A percentile compares a stretch with the other conserved stretches of the same genome.
phyloP scores from a whole-genome alignment of 2,888 invertebrate species.

The Plebejus argus region DNA sequence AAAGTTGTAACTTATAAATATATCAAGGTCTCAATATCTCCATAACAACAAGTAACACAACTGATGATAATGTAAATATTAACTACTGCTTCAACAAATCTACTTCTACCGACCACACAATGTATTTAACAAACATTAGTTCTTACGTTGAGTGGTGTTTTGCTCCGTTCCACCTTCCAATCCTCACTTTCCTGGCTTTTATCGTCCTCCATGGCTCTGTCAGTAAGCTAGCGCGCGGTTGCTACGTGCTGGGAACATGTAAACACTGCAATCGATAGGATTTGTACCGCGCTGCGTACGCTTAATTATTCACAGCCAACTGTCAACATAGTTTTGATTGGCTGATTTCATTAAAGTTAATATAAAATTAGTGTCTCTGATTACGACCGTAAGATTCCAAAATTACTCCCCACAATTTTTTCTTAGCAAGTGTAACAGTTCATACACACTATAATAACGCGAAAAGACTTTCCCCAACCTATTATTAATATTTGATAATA shows the following conservation, averaged over 20 bases:
- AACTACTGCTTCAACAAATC: neutral
- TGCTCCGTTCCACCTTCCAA: conserved; percentile 86
- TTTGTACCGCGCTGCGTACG: conserved; percentile 14
- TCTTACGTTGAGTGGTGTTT: conserved; percentile 78
- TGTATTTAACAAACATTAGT: neutral
- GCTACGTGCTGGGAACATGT: conserved; percentile 52
- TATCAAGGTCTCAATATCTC: too few species aligned
- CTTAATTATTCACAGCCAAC: conserved; percentile 9
- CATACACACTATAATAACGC: too few species aligned
- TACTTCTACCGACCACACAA: neutral
- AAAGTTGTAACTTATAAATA: too few species aligned
- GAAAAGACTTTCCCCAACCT: too few species aligned
- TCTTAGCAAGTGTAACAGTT: too few species aligned
- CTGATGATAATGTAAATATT: neutral
- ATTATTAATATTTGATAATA: too few species aligned
- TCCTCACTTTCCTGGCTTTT: conserved; percentile 80
- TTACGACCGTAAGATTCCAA: too few species aligned
- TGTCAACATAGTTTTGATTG: neutral
- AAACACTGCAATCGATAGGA: conserved; percentile 57
- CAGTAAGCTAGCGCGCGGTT: conserved; percentile 44
- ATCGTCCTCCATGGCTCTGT: conserved; percentile 60
- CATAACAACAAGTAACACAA: neutral
- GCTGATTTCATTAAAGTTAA: neutral
- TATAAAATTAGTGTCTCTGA: too few species aligned
- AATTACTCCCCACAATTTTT: too few species aligned